Evolutionary conservation across 2,797 vertebrate species (phyloP).

Genomic region (Ispidina picta): DNA sequence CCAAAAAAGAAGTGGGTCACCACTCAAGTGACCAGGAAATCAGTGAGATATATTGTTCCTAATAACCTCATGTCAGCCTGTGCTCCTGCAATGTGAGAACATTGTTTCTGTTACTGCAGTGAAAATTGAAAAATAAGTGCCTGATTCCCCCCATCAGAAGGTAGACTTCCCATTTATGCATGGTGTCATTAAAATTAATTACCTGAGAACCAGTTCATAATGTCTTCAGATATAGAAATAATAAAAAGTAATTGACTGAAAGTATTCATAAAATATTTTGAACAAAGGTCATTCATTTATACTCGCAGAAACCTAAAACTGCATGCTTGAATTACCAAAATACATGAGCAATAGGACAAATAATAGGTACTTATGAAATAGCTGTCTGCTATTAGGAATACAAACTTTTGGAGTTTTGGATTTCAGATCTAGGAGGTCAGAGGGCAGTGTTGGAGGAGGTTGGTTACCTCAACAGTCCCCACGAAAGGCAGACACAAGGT

Average conservation of each 20-base stretch:
- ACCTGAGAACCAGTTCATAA: slow-evolving; percentile 23
- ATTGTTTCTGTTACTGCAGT: background rate
- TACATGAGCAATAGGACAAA: background rate
- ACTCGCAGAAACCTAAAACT: background rate
- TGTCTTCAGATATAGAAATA: slow-evolving; percentile 27
- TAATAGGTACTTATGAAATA: background rate
- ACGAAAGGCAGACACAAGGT: background rate
- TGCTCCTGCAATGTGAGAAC: background rate
- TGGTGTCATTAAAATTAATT: slow-evolving; percentile 13
- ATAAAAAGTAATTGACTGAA: slow-evolving; percentile 45
- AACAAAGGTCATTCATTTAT: slow-evolving; percentile 28
- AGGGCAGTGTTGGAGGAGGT: background rate
- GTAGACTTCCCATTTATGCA: background rate
- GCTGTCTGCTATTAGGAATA: background rate
- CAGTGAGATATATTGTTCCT: background rate
- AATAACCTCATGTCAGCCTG: background rate
- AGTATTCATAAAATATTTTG: slow-evolving; percentile 41
- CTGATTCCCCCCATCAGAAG: background rate
- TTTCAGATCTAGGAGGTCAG: background rate
- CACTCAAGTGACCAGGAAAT: background rate
- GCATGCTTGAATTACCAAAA: background rate
- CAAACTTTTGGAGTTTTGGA: background rate
- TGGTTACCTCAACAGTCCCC: background rate
- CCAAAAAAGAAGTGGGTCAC: background rate
- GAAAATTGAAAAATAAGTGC: background rate